Evolutionary conservation across 2,797 vertebrate species (phyloP).

Genomic region (Xenentodon cancila): DNA sequence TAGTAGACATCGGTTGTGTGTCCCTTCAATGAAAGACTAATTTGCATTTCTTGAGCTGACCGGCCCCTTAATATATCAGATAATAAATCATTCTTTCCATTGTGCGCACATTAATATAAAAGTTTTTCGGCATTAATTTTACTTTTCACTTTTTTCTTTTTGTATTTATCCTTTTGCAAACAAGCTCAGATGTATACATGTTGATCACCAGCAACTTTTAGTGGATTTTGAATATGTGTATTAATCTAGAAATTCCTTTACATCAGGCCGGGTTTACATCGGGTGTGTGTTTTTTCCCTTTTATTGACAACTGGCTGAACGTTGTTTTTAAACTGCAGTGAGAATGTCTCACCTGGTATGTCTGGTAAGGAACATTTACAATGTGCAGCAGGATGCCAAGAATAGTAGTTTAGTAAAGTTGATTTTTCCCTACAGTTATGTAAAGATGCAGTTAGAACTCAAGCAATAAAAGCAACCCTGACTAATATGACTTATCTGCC

Average conservation of each 20-base stretch:
- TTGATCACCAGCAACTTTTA: conserved; percentile 6
- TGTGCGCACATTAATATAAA: conserved; percentile 36
- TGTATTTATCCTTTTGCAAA: conserved; percentile 5
- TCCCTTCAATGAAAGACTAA: conserved; percentile 22
- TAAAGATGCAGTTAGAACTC: conserved; percentile 18
- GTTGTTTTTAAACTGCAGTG: background rate
- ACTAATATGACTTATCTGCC: background rate
- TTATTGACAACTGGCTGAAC: too few relatives aligned
- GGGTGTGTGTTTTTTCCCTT: background rate
- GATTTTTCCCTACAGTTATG: conserved; percentile 40
- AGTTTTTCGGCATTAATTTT: too few relatives aligned
- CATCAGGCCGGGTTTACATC: background rate
- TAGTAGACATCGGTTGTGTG: conserved; percentile 18
- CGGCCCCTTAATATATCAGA: conserved; percentile 33
- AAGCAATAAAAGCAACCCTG: background rate
- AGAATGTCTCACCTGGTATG: background rate
- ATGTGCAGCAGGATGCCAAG: too few relatives aligned
- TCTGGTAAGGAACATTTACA: background rate
- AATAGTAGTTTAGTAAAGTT: too few relatives aligned
- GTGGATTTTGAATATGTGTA: background rate
- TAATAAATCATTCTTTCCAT: conserved; percentile 49
- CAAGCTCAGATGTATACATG: background rate
- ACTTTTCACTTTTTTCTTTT: background rate
- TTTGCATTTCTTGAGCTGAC: conserved; percentile 25
- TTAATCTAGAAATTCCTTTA: background rate